Evolutionary conservation across 2,797 vertebrate genomes (phyloP).

Genomic region (Novumbra hubbsi): DNA sequence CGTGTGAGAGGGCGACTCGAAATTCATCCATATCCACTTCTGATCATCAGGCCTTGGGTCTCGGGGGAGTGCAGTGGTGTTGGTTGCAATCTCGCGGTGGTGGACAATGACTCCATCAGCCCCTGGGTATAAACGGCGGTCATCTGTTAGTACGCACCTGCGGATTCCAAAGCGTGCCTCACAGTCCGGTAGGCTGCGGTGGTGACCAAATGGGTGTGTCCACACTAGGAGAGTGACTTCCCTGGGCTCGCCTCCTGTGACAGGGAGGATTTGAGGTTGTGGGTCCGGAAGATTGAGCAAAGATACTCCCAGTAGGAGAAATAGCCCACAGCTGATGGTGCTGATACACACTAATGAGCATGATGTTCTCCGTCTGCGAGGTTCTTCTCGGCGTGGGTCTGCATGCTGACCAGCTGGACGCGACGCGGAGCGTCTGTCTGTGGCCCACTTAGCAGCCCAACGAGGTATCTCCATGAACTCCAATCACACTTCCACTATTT

Average conservation of each 20-base stretch:
- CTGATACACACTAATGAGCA: constrained; percentile 16
- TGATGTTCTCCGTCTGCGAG: constrained; percentile 17
- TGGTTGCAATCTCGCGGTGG: constrained; percentile 66
- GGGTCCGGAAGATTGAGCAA: constrained; percentile 41
- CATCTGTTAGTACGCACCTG: constrained; percentile 66
- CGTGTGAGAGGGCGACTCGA: constrained; percentile 88
- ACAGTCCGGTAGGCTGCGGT: constrained; percentile 60
- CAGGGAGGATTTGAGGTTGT: accelerated
- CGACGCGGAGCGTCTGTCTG: constrained; percentile 14
- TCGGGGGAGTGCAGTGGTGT: constrained; percentile 49
- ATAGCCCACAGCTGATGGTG: background rate
- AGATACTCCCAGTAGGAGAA: constrained; percentile 48
- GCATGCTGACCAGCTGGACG: constrained; percentile 13
- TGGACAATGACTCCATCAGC: constrained; percentile 72
- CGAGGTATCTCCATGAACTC: constrained; percentile 49
- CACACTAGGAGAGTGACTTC: constrained; percentile 67
- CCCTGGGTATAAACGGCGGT: constrained; percentile 42
- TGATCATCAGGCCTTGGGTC: constrained; percentile 72
- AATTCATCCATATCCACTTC: constrained; percentile 97
- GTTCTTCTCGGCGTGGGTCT: constrained; percentile 4
- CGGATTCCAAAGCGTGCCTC: constrained; percentile 37
- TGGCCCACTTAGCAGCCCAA: constrained; percentile 14
- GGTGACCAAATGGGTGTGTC: constrained; percentile 65
- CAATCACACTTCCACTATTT: constrained; percentile 28
- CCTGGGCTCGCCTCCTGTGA: background rate